Evolutionary conservation across 2,797 vertebrate species (phyloP).

Genomic region (Darevskia nairensis): DNA sequence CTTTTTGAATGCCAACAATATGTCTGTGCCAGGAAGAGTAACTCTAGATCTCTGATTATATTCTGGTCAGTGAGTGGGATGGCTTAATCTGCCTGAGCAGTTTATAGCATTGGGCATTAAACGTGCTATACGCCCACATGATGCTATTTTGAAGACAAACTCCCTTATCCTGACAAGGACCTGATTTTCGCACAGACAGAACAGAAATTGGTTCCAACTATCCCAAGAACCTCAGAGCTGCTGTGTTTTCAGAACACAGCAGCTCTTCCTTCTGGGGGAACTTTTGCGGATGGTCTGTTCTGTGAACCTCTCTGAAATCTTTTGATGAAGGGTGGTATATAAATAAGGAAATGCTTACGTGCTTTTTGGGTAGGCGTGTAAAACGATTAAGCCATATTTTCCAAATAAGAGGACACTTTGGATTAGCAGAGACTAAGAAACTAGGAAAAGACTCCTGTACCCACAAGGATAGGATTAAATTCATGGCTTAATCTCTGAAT

Average conservation of each 20-base stretch:
- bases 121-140: constrained; percentile 5
- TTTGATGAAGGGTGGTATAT: too few relatives aligned
- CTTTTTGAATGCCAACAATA: fast-evolving
- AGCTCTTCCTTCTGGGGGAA: too few relatives aligned
- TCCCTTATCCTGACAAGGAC: neutral
- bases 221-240: neutral
- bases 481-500: neutral
- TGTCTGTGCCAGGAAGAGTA: neutral
- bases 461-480: neutral
- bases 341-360: too few relatives aligned
- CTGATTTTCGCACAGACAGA: neutral
- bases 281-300: neutral
- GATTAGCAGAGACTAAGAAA: neutral
- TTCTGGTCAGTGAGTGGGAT: constrained; percentile 27
- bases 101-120: constrained; percentile 42
- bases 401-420: neutral
- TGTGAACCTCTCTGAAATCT: too few relatives aligned
- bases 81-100: constrained; percentile 42
- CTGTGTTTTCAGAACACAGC: neutral
- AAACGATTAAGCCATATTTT: neutral
- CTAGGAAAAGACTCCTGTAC: neutral
- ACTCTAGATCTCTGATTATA: constrained; percentile 16
- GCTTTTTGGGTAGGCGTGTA: too few relatives aligned
- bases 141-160: constrained; percentile 38
- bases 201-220: neutral